These are phyloP conservation scores for Colius striatus DNA, from an alignment of 2,113 vertebrate species.

Conservation along the genomic window DNA sequence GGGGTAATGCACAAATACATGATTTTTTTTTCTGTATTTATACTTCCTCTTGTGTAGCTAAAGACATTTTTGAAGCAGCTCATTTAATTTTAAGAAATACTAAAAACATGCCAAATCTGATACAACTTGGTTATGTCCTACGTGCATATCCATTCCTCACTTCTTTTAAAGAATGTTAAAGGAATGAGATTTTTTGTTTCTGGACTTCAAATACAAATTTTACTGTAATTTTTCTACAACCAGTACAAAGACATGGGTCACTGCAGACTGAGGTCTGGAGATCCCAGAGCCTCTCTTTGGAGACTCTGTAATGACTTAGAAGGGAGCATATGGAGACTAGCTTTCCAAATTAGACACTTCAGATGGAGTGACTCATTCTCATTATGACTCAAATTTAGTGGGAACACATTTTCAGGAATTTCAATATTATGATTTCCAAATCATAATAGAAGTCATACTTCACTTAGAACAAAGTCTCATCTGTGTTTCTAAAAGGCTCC, in stretches of 20 bases:
- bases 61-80: not conserved
- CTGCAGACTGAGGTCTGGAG: not conserved
- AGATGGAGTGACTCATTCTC: not conserved
- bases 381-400: not conserved
- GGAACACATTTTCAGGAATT: slow-evolving; percentile 12
- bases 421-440: slow-evolving; percentile 37
- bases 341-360: not conserved
- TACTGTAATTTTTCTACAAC: not conserved
- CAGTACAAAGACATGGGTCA: not conserved
- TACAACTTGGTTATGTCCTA: not conserved
- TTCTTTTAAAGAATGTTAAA: not conserved
- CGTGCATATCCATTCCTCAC: not conserved
- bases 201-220: not conserved
- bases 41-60: not conserved
- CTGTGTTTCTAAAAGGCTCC: not conserved
- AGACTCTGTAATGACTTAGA: not conserved
- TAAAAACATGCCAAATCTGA: not conserved
- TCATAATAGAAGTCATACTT: not conserved
- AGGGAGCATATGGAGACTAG: not conserved
- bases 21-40: not conserved
- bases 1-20: not conserved
- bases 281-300: not conserved
- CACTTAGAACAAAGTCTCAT: not conserved
- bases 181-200: not conserved
- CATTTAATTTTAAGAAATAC: not conserved